Evolutionary conservation across 1,140 invertebrate genomes (phyloP).

Genomic region (Maniola jurtina): DNA sequence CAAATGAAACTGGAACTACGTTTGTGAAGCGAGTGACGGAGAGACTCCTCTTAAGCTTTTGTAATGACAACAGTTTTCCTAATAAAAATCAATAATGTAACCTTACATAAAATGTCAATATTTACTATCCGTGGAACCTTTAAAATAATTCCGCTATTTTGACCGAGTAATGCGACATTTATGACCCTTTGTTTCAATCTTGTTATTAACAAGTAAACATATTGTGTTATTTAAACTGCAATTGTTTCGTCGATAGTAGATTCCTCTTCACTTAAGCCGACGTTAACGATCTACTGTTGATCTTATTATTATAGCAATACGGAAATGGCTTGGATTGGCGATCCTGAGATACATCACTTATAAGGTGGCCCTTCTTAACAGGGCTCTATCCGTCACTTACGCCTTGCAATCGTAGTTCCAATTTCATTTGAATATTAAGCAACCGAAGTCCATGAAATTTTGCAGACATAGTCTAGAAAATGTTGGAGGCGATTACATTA

Average conservation of each 20-base stretch:
- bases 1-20: no score
- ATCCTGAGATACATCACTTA: not conserved
- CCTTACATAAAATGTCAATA: constrained; percentile 18
- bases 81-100: not conserved
- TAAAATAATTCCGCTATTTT: constrained; percentile 14
- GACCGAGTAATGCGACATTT: constrained; percentile 19
- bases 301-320: not conserved
- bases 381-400: no score
- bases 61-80: not conserved
- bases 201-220: constrained; percentile 21
- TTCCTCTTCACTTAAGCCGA: not conserved
- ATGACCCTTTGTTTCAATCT: constrained; percentile 24
- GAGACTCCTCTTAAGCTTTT: no score
- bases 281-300: not conserved
- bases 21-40: no score
- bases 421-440: no score
- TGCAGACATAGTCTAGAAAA: no score
- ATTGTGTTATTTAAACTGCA: constrained; percentile 19
- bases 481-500: no score
- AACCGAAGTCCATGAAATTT: no score
- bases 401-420: no score
- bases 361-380: no score
- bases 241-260: constrained; percentile 16
- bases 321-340: not conserved
- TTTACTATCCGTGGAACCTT: constrained; percentile 8